Evolutionary conservation across 2,888 invertebrate species (phyloP), one percentile per base, ranked within the genome.

Genomic region (Galerucella pusilla): DNA sequence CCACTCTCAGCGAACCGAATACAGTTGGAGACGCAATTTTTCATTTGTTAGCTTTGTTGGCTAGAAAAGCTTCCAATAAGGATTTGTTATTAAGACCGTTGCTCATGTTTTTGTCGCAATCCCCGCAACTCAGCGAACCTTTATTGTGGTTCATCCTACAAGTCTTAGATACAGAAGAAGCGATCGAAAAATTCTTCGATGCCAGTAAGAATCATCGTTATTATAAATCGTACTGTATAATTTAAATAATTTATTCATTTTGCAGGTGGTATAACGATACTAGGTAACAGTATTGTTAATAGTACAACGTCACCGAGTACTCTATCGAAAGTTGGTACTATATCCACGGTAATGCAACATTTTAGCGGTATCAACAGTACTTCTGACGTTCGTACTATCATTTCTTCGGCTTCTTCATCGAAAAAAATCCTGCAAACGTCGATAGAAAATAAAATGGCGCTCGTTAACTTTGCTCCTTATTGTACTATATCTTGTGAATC

Each of bases 391-490:
- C 76, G 73, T n/a, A 66, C 78, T 12, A 71, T 77, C 25, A 68
- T 80, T 59, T 70, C 73, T n/a, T 28, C 68, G 16, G 82, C 85
- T 1, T 81, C 85, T 2, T 82, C 85, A 10, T 85, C 85, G 5
- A 87, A 87, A 79, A 86, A 87, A 79, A 79, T 80, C 79, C 88
- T 75, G 84, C 88, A 81, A 83, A 88, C 89, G 12, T 90, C 89
- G 72, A 87, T 91, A 42, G 95, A 96, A 82, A 90, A 91, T 3
- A 90, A 91, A 7, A 94, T 95, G 82, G 94, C 95, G 3, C 88
- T 97, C 20, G 91, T 96, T 67, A 97, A 97, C 87, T 97, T 97
- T 85, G 97, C 97, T 3, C 97, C 97, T 0, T 90, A 96, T 52
- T 96, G 95, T 90, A 86, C 90, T 87, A 88, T 90, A 49, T 84